These are phyloP conservation scores for Anorthoa munda DNA, from an alignment of 2,888 invertebrate genomes.

Conservation along the genomic window DNA sequence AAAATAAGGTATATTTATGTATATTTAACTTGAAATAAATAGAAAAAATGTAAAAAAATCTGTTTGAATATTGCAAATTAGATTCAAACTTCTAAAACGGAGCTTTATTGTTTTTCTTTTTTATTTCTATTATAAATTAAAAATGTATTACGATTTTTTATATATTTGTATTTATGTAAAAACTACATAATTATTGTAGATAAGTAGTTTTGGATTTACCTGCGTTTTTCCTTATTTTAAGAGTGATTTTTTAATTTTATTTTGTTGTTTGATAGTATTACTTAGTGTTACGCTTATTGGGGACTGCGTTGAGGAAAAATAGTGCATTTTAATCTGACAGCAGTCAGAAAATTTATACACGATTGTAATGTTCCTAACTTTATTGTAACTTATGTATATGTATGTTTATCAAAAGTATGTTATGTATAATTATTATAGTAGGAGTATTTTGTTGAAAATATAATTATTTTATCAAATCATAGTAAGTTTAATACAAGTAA, in stretches of 20 bases:
- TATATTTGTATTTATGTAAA: conserved; percentile 83
- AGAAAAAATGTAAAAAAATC: conserved; percentile 70
- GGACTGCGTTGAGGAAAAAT: conserved; percentile 41
- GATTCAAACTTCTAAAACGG: conserved; percentile 77
- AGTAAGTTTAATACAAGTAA: conserved; percentile 4
- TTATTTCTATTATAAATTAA: conserved; percentile 68
- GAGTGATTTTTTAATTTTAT: conserved; percentile 71
- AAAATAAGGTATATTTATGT: conserved; percentile 78
- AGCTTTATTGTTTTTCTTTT: conserved; percentile 78
- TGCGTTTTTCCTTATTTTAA: conserved; percentile 78
- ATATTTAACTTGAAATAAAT: conserved; percentile 75
- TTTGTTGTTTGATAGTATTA: conserved; percentile 74
- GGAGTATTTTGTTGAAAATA: conserved; percentile 30
- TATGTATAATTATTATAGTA: conserved; percentile 28
- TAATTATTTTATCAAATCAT: conserved; percentile 23
- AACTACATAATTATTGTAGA: conserved; percentile 75
- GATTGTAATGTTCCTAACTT: conserved; percentile 65
- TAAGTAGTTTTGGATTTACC: conserved; percentile 79
- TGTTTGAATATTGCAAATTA: conserved; percentile 74
- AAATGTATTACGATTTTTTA: conserved; percentile 77
- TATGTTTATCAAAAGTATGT: conserved; percentile 37
- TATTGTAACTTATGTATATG: conserved; percentile 36
- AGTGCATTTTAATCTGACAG: conserved; percentile 43
- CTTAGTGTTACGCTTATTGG: conserved; percentile 69
- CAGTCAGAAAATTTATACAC: conserved; percentile 39